phyloP scores from a whole-genome alignment of 2,113 vertebrate genomes.

The Gavia stellata region DNA sequence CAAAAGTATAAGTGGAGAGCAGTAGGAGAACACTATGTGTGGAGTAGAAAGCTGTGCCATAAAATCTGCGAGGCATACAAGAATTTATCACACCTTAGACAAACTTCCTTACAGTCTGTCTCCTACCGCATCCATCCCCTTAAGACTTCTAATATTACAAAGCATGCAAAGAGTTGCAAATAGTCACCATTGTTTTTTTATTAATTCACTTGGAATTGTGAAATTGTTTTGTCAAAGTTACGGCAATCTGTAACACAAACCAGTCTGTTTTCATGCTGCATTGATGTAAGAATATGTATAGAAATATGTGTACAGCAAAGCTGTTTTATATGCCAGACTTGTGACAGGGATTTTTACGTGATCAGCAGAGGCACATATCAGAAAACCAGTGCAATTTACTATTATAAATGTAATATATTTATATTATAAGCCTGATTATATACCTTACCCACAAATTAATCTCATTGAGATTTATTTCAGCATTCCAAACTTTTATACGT shows the following conservation, averaged over 20 bases:
- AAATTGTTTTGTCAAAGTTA: neutral
- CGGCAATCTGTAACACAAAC: neutral
- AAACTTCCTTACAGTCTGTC: neutral
- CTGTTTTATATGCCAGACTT: neutral
- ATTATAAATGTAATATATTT: no score
- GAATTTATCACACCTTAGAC: neutral
- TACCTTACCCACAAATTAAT: constrained; percentile 5
- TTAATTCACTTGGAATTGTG: neutral
- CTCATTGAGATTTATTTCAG: neutral
- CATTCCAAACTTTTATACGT: neutral
- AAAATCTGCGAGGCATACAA: neutral
- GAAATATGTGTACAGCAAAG: neutral
- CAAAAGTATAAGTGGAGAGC: neutral
- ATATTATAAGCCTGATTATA: neutral
- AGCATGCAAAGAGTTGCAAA: neutral
- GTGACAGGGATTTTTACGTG: neutral
- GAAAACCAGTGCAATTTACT: neutral
- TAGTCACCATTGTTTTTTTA: neutral
- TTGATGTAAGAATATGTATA: neutral
- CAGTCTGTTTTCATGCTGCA: neutral
- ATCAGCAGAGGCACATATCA: neutral
- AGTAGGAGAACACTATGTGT: neutral
- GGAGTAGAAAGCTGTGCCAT: neutral
- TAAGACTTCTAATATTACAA: neutral
- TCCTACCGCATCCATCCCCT: neutral